phyloP scores from a whole-genome alignment of 2,113 vertebrate genomes.

The Tichodroma muraria region DNA sequence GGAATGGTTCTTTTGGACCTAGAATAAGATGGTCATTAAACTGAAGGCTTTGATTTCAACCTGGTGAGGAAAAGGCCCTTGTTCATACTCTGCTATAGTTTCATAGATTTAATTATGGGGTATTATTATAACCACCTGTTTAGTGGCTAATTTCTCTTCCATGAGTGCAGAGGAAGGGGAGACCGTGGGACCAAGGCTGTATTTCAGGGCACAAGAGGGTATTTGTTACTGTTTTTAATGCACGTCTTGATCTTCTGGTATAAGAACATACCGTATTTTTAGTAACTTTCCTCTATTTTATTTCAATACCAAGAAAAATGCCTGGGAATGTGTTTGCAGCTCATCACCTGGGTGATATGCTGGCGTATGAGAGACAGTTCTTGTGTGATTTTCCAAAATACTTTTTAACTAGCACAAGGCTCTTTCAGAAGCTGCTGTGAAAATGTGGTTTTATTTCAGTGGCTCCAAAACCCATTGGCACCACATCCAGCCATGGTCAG shows the following conservation, averaged over 20 bases:
- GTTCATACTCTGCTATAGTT: background rate
- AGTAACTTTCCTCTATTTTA: background rate
- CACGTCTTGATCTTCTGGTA: background rate
- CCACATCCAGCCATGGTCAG: background rate
- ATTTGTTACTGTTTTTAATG: background rate
- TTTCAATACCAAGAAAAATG: background rate
- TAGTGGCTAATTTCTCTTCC: background rate
- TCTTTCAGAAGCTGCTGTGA: background rate
- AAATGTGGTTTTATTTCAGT: background rate
- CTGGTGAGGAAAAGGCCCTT: background rate
- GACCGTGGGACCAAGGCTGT: background rate
- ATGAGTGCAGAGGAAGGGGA: background rate
- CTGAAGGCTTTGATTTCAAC: background rate
- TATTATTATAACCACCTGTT: background rate
- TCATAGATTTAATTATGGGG: background rate
- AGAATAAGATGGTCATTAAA: background rate
- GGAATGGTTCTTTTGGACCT: background rate
- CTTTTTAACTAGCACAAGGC: background rate
- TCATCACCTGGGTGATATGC: background rate
- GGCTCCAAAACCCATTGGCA: background rate
- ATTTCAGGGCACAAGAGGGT: background rate
- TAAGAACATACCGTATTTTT: background rate
- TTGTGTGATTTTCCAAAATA: background rate
- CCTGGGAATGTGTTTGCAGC: background rate
- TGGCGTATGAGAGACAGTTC: background rate